phyloP scores from a whole-genome alignment of 2,113 vertebrate genomes.

The Delphinus delphis region DNA sequence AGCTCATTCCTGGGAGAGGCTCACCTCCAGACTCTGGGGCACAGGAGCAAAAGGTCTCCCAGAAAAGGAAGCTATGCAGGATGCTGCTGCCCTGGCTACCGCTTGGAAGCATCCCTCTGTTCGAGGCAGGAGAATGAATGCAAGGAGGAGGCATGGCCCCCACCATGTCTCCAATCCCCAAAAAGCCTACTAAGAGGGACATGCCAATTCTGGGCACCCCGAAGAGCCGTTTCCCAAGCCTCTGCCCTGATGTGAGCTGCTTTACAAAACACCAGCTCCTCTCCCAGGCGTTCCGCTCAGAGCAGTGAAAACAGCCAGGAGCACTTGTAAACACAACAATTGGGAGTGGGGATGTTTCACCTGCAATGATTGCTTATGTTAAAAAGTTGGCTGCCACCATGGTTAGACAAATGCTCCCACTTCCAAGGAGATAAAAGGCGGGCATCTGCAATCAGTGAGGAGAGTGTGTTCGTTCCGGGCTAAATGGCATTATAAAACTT shows the following conservation, averaged over 20 bases:
- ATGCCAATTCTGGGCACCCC: neutral
- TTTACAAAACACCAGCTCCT: conserved; percentile 13
- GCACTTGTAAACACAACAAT: conserved; percentile 68
- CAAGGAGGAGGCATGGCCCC: neutral
- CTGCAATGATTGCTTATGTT: conserved; percentile 56
- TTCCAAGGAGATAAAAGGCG: conserved; percentile 71
- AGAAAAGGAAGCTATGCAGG: neutral
- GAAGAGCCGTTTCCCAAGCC: conserved; percentile 45
- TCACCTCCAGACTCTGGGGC: neutral
- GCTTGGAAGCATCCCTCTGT: neutral
- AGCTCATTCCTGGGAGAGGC: neutral
- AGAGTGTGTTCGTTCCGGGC: conserved; percentile 23
- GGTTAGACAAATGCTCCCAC: conserved; percentile 61
- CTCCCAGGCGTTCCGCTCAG: conserved; percentile 41
- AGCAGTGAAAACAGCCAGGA: neutral
- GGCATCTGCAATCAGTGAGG: conserved; percentile 53
- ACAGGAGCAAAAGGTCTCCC: neutral
- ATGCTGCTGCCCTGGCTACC: neutral
- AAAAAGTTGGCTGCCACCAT: conserved; percentile 53
- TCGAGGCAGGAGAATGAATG: neutral
- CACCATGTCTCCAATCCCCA: neutral
- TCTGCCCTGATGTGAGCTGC: conserved; percentile 13
- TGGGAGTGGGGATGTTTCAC: neutral
- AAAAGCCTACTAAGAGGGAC: neutral
- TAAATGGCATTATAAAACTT: conserved; percentile 63